These are phyloP conservation scores for Chaenogobius annularis DNA, from an alignment of 2,113 vertebrate species.

Conservation along the genomic window DNA sequence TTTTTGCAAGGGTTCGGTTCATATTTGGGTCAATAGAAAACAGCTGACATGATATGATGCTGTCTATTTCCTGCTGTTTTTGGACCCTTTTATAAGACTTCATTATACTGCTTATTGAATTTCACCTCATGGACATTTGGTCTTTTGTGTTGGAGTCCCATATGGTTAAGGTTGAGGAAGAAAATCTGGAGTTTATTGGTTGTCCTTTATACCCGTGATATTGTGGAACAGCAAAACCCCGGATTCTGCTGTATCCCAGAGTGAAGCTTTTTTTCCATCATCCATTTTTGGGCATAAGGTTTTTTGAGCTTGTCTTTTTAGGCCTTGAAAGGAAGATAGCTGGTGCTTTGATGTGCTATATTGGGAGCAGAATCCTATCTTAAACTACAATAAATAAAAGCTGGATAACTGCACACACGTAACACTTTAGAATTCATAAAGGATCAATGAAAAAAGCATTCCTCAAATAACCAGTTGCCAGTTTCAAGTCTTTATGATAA, in stretches of 20 bases:
- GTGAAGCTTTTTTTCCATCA: conserved; percentile 1
- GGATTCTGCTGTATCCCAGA: conserved; percentile 10
- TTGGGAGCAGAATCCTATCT: not conserved
- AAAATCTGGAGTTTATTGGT: conserved; percentile 41
- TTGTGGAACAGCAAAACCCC: conserved; percentile 1
- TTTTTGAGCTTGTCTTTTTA: conserved; percentile 37
- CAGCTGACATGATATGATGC: not conserved
- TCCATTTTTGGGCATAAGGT: conserved; percentile 31
- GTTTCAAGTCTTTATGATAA: not conserved
- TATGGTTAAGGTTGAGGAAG: not conserved
- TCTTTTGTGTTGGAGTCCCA: conserved; percentile 5
- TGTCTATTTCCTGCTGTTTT: not conserved
- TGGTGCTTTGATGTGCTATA: conserved; percentile 8
- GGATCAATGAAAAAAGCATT: not conserved
- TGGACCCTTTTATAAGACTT: conserved; percentile 24
- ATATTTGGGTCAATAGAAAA: conserved; percentile 6
- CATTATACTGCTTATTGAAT: conserved; percentile 6
- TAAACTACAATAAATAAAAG: not conserved
- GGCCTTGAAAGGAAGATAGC: conserved; percentile 16
- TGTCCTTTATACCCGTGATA: conserved; percentile 18
- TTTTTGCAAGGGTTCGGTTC: conserved; percentile 2
- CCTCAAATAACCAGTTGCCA: too few species aligned
- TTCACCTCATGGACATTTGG: conserved; percentile 18
- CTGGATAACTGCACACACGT: not conserved
- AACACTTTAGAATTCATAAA: not conserved